phyloP scores from a whole-genome alignment of 2,888 invertebrate genomes.

The Lochmaea crataegi region DNA sequence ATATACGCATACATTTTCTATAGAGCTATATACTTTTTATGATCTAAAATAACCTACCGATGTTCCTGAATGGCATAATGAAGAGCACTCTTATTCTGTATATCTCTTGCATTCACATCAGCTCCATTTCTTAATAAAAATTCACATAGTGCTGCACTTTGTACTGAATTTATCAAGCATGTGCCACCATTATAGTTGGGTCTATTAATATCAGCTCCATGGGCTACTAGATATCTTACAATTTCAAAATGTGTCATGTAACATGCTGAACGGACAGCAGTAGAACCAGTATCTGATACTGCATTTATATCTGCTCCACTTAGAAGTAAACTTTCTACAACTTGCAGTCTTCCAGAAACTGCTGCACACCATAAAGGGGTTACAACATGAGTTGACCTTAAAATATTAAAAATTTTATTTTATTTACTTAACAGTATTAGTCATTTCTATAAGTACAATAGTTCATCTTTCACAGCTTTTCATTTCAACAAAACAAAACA shows the following conservation, averaged over 20 bases:
- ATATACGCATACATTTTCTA: too few relatives aligned
- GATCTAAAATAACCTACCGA: constrained; percentile 61
- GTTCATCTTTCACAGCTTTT: too few relatives aligned
- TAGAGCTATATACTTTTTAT: too few relatives aligned
- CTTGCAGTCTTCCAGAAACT: constrained; percentile 82
- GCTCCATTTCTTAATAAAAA: constrained; percentile 85
- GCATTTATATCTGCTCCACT: constrained; percentile 90
- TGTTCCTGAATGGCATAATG: constrained; percentile 94
- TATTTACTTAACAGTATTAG: neutral
- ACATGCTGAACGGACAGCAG: constrained; percentile 91
- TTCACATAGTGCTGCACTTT: constrained; percentile 83
- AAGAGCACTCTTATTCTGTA: constrained; percentile 90
- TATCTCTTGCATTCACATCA: constrained; percentile 86
- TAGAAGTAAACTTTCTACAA: constrained; percentile 81
- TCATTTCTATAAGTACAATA: too few relatives aligned
- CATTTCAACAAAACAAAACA: too few relatives aligned
- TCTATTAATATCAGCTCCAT: constrained; percentile 85
- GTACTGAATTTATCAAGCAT: constrained; percentile 93
- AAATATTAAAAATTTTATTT: constrained; percentile 30
- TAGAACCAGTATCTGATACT: constrained; percentile 87
- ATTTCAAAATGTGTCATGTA: constrained; percentile 90
- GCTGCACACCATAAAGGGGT: constrained; percentile 94
- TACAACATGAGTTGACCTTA: constrained; percentile 79
- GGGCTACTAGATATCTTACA: constrained; percentile 79
- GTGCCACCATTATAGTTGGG: constrained; percentile 94